Percentiles rank a stretch among this genome's conserved stretches.
phyloP scores from a whole-genome alignment of 2,113 vertebrate species.

The Macaca fascicularis region T2T-MFA8v1.1 NC_088377.1:24244001-24244500 shows the following conservation, averaged over 20 bases:
- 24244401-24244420: neutral
- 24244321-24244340: neutral
- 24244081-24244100: neutral
- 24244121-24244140: neutral
- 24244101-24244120: neutral
- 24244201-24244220: neutral
- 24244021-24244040: neutral
- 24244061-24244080: neutral
- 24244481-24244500: neutral
- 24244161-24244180: neutral
- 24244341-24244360: neutral
- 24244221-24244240: neutral
- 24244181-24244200: neutral
- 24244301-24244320: neutral
- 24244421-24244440: neutral
- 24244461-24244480: neutral
- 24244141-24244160: neutral
- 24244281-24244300: neutral
- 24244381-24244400: neutral
- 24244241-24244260: neutral
- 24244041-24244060: fast-evolving
- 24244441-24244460: neutral
- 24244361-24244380: neutral
- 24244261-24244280: neutral
- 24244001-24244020: neutral